Evolutionary conservation across 2,113 vertebrate genomes (phyloP), one percentile per base, ranked within the genome.

Genomic region (Hemiprocne comata): DNA sequence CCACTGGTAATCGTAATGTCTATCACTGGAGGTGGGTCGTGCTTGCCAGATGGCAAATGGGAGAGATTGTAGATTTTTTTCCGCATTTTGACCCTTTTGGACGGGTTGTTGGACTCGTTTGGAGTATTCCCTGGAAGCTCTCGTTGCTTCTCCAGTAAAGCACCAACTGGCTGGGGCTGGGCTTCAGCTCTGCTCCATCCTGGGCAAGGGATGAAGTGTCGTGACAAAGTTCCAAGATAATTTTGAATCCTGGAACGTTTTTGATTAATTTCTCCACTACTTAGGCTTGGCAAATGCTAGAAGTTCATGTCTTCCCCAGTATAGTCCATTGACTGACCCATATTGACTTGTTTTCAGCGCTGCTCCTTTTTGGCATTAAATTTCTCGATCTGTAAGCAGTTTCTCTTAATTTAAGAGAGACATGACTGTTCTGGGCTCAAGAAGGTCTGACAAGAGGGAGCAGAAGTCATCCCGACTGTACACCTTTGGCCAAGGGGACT

Each of bases 401-500:
- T 96, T 85, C 87, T 91, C 50, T 94, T 94, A 81, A 89, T 94
- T 96, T 95, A 95, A 94, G 93, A 91, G 94, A 93, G 91, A 78
- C 89, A 54, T 62, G 80, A 79, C 77, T 93, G 91, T 82, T 95
- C 91, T 93, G 89, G 78, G 89, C 95, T 96, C 87, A 33, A 66
- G 74, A 69, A 95, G 93, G 94, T 94, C 95, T 97, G 94, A 96
- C 95, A 92, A 53, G 96, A 93, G 86, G 89, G 94, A 95, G 91
- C 77, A 95, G 86, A 91, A 97, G 94, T 84, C 76, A 3, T 94
- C 91, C 91, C 24, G 10, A 92, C 91, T 96, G 93, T 95, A 96
- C 91, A 96, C 95, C 96, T 97, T 95, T 94, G 94, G 96, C 96
- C 95, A 95, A 95, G 61, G 93, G 95, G 94, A 94, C 85, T 95